Evolutionary conservation across 2,797 vertebrate species (phyloP), one percentile per base, ranked within the genome.

Genomic region (Thalassophryne amazonica): DNA sequence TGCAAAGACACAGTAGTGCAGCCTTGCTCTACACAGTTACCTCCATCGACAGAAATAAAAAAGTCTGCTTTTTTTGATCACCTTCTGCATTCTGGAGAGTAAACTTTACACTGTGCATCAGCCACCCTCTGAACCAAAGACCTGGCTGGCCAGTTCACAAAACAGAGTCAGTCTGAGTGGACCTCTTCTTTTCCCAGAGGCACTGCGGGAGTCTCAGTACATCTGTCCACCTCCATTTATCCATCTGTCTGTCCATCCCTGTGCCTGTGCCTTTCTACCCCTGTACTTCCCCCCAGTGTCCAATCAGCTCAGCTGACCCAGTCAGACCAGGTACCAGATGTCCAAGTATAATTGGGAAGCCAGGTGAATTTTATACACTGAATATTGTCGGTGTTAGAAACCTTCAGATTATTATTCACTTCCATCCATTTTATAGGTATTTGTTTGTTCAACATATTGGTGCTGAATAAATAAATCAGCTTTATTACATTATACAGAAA

Each of bases 231-330:
- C 14, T 73, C 59, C 53, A 64, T 80, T 71, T 55, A 55, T 71
- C 71, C 64, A 53, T 56, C 73, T 78, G 78, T 68, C 58, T 28
- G 40, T 64, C 45, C 46, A 64, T 67, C 70, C 76, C 75, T 24
- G 33, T 23, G 42, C 32, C 16, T 17, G 32, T 35, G 78, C 73
- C 80, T 76, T 37, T 0, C 49, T 83, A 61, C 83, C 86, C 80
- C 81, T 22, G 15, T 46, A 49, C 50, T 38, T 76, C 83, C 73
- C 86, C 73, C 86, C 21, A 12, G 57, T 42, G 81, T 78, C 80
- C 82, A 85, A 83, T 88, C 83, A 82, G 69, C 80, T 79, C 57
- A 1, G 54, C 65, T 69, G 69, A 81, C 68, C 71, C 42, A 49
- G 55, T 63, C 70, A 58, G 48, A 47, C 46, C 63, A 58, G 73